A percentile compares a stretch with the other conserved stretches of the same genome.
Conservation (phyloP, 2,888 invertebrate species). For the Sympetrum striolatum region DNA sequence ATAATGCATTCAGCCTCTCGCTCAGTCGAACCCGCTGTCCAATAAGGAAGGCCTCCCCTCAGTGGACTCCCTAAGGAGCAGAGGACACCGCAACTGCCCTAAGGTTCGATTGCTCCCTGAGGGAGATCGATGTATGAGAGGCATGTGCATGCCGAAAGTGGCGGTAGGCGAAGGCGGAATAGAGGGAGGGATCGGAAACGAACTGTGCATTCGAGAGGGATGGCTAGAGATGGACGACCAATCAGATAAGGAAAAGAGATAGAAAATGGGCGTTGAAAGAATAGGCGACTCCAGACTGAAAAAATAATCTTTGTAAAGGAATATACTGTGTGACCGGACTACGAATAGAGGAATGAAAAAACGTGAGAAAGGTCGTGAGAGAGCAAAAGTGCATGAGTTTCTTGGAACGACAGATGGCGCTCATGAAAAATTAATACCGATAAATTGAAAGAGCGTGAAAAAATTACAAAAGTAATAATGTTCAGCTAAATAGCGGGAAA, state of each 20-base stretch:
- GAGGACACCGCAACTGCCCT: neutral
- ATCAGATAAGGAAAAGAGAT: neutral
- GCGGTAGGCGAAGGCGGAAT: neutral
- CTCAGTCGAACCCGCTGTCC: neutral
- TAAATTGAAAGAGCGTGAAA: too few species aligned
- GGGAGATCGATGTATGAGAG: neutral
- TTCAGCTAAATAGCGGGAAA: too few species aligned
- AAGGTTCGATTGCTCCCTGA: constrained; percentile 28
- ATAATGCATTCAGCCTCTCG: constrained; percentile 1
- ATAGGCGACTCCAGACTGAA: neutral
- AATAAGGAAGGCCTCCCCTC: neutral
- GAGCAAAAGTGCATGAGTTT: too few species aligned
- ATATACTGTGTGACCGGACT: neutral
- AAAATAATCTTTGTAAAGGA: neutral
- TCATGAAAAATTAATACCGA: too few species aligned
- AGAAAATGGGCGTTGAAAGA: neutral
- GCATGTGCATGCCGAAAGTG: neutral
- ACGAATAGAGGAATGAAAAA: neutral
- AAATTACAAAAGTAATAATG: too few species aligned
- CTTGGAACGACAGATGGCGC: too few species aligned
- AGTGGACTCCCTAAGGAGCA: neutral
- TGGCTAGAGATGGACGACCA: neutral
- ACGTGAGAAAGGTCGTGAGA: neutral
- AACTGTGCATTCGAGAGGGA: neutral
- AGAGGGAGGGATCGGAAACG: neutral